Percentiles rank a stretch among this genome's conserved stretches.
phyloP scores from a whole-genome alignment of 2,797 vertebrate genomes.

The Tamandua tetradactyla region DNA sequence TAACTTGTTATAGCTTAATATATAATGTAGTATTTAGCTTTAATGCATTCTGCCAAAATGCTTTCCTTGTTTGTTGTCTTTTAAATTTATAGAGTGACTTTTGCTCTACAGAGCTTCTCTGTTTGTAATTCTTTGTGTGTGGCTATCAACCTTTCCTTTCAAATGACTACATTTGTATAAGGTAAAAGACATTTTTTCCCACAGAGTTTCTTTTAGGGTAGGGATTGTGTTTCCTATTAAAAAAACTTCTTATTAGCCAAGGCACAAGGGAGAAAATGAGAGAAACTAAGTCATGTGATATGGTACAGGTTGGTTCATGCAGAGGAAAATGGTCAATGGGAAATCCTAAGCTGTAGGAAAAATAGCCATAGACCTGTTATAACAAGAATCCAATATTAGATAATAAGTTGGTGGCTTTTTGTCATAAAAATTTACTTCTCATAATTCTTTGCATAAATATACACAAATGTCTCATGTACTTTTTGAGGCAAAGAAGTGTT shows the following conservation, averaged over 20 bases:
- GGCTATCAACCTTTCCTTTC: background rate
- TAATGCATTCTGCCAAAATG: background rate
- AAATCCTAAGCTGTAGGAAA: background rate
- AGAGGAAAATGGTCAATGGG: background rate
- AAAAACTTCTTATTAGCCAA: background rate
- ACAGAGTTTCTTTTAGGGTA: too few relatives aligned
- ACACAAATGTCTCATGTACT: background rate
- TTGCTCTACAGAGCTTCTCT: background rate
- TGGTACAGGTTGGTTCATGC: background rate
- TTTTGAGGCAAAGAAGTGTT: background rate
- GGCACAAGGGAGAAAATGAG: background rate
- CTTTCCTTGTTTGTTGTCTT: background rate
- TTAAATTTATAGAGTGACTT: background rate
- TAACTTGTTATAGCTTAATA: background rate
- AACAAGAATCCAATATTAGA: background rate
- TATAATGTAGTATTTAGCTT: background rate
- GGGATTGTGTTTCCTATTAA: too few relatives aligned
- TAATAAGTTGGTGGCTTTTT: background rate
- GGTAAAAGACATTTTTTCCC: background rate
- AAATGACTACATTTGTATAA: background rate
- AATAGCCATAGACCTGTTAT: background rate
- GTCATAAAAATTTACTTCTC: background rate
- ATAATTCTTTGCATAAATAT: background rate
- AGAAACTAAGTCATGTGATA: background rate
- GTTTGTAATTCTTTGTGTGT: background rate